phyloP scores from a whole-genome alignment of 2,797 vertebrate species.

The Bradypodion pumilum region DNA sequence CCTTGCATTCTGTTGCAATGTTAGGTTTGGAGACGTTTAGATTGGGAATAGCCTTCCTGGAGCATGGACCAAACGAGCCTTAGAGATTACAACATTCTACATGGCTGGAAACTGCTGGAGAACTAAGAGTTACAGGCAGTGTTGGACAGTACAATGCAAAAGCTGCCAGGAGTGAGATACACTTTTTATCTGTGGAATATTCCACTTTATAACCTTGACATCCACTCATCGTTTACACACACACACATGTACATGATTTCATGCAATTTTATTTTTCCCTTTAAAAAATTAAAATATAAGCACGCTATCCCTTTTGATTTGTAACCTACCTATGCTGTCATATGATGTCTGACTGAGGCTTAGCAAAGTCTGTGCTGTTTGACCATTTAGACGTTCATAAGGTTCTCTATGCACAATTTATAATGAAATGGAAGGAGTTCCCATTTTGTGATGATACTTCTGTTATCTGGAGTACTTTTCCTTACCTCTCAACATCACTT shows the following conservation, averaged over 20 bases:
- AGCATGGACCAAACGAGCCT: conserved; percentile 69
- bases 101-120: conserved; percentile 19
- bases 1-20: conserved; percentile 40
- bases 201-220: conserved; percentile 15
- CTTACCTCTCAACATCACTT: conserved; percentile 50
- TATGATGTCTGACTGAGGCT: conserved; percentile 50
- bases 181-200: background rate
- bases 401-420: conserved; percentile 71
- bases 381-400: conserved; percentile 67
- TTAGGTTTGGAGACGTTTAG: conserved; percentile 46
- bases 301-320: conserved; percentile 16
- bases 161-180: conserved; percentile 45
- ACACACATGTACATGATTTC: background rate
- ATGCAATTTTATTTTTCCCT: conserved; percentile 21
- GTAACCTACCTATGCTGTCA: conserved; percentile 39
- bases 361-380: conserved; percentile 63
- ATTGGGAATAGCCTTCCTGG: conserved; percentile 45
- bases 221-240: background rate
- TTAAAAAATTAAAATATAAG: conserved; percentile 23
- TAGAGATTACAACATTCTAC: conserved; percentile 48
- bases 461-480: conserved; percentile 47
- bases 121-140: conserved; percentile 35
- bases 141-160: conserved; percentile 43
- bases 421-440: conserved; percentile 54
- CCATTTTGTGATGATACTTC: conserved; percentile 61